Base-by-base conservation (phyloP, 2,797 vertebrate species). In the Lycodopsis pacificus region DNA sequence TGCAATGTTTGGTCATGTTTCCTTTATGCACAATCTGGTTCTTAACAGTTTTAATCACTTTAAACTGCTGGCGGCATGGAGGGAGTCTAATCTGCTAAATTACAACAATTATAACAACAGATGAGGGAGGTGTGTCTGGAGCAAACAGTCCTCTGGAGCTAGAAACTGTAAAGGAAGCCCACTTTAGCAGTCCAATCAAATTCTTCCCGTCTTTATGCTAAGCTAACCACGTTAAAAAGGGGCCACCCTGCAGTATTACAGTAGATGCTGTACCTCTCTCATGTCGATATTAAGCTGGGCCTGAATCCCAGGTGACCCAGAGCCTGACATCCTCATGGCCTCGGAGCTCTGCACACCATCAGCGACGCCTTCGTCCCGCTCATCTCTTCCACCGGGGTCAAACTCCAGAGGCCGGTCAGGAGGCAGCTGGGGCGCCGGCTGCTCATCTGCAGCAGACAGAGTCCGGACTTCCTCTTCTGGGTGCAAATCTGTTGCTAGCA, bases 201-300 rank as follows among this genome's bases (percentile, higher is more conserved):
- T 27, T 27, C 27, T 3, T 27, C 30, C 30, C 5, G 30, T 32
- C 30, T 38, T 38, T 12, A 22, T 51, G 49, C 49, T 51, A 51
- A 51, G 49, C 49, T 51, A 51, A 49, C 48, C 20, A 49, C 48
- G 48, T n/a, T 9, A 49, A 38, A 38, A 48, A 48, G 17, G 7
- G 4, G 46, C 17, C 17, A 3, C 17, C 44, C 46, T 22, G n/a
- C 51, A 25, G 51, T 14, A 27, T 22, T 13, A 12, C n/a, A 51
- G 49, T 49, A 49, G 53, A 54, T 53, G 2, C 13, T 15, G 53
- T 54, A 57, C 94, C 90, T 88, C 57, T 66, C 20, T 74, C 1
- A 11, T n/a, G 65, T 25, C 34, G 62, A 75, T 38, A 51, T 75
- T n/a, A 1, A 73, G 59, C 27, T 59, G 80, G 27, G 42, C 40